Evolutionary conservation across 2,888 invertebrate genomes (phyloP).

Genomic region (Drosophila barbarae): DNA sequence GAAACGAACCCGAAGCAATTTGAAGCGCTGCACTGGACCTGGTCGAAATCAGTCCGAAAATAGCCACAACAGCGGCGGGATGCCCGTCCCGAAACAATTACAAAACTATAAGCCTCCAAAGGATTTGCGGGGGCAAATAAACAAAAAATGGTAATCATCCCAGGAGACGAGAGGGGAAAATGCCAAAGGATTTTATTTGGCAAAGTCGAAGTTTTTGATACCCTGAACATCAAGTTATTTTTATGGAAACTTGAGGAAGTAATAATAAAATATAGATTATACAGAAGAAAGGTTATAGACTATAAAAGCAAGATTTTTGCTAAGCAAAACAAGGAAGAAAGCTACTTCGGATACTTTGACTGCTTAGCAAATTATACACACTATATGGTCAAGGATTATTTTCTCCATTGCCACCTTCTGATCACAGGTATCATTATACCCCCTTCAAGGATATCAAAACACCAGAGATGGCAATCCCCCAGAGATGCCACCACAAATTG

Average conservation of each 20-base stretch:
- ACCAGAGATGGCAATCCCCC: conserved; percentile 6
- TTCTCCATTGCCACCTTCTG: neutral
- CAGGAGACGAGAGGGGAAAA: conserved; percentile 1
- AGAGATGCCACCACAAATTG: conserved; percentile 31
- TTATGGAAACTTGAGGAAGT: neutral
- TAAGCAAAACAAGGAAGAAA: neutral
- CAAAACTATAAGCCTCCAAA: conserved; percentile 73
- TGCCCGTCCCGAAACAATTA: conserved; percentile 62
- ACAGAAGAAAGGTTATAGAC: neutral
- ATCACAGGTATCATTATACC: neutral
- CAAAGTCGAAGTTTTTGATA: neutral
- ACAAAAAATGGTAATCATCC: conserved; percentile 51
- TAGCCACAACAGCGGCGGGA: conserved; percentile 42
- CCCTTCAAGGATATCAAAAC: neutral
- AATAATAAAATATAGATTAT: neutral
- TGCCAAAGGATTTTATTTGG: neutral
- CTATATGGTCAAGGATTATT: neutral
- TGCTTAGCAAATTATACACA: neutral
- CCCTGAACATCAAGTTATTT: neutral
- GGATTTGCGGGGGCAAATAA: conserved; percentile 61
- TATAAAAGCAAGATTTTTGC: no score
- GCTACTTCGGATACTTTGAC: no score
- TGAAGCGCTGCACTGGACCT: conserved; percentile 34
- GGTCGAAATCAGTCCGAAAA: conserved; percentile 60
- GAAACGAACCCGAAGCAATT: conserved; percentile 42